A percentile compares a stretch with the other conserved stretches of the same genome.
These are phyloP conservation scores for Tachysurus fulvidraco DNA, from an alignment of 2,113 vertebrate species.

Conservation along the genomic window DNA sequence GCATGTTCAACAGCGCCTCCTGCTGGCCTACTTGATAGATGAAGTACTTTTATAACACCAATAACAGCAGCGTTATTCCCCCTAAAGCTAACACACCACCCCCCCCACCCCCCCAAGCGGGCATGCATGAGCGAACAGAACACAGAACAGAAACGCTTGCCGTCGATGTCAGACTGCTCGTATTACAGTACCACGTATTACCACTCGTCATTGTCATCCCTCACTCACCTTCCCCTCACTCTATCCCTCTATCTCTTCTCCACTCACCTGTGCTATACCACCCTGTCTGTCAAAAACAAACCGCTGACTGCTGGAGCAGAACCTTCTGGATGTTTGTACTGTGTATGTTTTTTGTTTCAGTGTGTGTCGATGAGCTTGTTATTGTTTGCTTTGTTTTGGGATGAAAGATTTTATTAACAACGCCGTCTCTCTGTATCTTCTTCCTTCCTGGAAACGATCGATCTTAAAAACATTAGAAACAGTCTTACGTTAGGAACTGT, in stretches of 20 bases:
- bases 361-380: not conserved
- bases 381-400: not conserved
- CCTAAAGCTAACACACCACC: constrained; percentile 64
- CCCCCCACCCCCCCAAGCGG: constrained; percentile 60
- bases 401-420: not conserved
- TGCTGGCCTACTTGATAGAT: constrained; percentile 13
- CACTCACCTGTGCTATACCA: not conserved
- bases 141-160: constrained; percentile 83
- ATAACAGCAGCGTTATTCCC: constrained; percentile 27
- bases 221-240: constrained; percentile 54
- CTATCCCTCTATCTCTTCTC: constrained; percentile 50
- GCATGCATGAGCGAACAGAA: constrained; percentile 68
- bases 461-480: too few species aligned
- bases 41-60: not conserved
- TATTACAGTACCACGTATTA: constrained; percentile 19
- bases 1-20: constrained; percentile 57
- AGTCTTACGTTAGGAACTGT: too few species aligned
- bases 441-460: too few species aligned
- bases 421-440: too few species aligned
- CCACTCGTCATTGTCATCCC: constrained; percentile 7
- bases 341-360: not conserved
- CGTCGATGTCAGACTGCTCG: constrained; percentile 87
- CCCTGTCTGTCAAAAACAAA: not conserved
- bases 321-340: not conserved
- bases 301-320: not conserved